These are phyloP conservation scores for Neolamprologus variostigma DNA, from an alignment of 2,113 vertebrate genomes.

Conservation along the genomic window DNA sequence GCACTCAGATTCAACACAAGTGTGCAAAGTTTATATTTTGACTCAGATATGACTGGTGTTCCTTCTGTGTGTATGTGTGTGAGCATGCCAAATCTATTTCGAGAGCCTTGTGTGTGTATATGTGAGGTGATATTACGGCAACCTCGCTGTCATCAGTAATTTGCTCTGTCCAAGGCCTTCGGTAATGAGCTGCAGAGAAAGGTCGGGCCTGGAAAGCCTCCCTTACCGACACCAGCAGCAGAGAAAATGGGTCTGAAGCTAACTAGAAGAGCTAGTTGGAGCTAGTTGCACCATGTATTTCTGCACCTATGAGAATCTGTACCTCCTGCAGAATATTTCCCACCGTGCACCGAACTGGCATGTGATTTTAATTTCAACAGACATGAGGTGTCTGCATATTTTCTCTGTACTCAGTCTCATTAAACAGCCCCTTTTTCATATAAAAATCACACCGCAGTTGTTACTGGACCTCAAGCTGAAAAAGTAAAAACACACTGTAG, in stretches of 20 bases:
- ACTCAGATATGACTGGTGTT: not conserved
- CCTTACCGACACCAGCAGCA: not conserved
- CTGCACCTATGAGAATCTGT: not conserved
- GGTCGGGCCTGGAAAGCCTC: not conserved
- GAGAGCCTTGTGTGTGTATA: not conserved
- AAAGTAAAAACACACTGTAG: not conserved
- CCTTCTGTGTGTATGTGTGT: not conserved
- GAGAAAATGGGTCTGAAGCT: not conserved
- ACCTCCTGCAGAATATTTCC: not conserved
- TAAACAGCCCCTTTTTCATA: not conserved
- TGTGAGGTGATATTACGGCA: not conserved
- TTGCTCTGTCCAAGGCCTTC: not conserved
- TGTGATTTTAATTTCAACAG: conserved; percentile 17
- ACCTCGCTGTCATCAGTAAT: conserved; percentile 7
- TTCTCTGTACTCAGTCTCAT: not conserved
- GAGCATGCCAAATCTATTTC: not conserved
- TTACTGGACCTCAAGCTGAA: not conserved
- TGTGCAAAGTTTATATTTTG: not conserved
- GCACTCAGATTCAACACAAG: not conserved
- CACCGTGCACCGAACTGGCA: not conserved
- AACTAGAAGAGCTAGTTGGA: not conserved
- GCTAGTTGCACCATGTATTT: not conserved
- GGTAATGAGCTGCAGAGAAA: not conserved
- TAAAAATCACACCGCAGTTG: not conserved
- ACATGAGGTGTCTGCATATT: not conserved